Evolutionary conservation across 2,113 vertebrate species (phyloP).

Genomic region (Ancistrus triradiatus): DNA sequence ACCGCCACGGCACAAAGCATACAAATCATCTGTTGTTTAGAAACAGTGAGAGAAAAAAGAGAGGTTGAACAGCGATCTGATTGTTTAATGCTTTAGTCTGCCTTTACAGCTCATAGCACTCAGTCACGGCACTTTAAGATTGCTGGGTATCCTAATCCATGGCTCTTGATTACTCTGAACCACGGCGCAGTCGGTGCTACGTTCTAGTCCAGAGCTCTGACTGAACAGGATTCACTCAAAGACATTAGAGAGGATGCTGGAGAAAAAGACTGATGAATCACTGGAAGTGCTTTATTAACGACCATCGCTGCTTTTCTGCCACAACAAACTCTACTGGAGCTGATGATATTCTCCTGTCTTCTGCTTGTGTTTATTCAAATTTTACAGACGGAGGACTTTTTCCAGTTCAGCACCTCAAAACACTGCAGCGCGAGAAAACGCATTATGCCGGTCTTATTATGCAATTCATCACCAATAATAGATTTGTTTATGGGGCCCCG

Average conservation of each 20-base stretch:
- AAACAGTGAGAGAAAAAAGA: too few species aligned
- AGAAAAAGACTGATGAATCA: slow-evolving; percentile 47
- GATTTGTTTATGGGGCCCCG: slow-evolving; percentile 77
- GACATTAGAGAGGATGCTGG: slow-evolving; percentile 25
- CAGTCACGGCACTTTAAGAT: too few species aligned
- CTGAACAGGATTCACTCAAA: slow-evolving; percentile 23
- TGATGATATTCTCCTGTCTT: slow-evolving; percentile 54
- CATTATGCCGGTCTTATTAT: slow-evolving; percentile 81
- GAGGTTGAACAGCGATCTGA: too few species aligned
- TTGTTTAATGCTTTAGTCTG: too few species aligned
- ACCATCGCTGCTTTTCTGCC: slow-evolving; percentile 38
- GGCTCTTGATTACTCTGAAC: slow-evolving; percentile 21
- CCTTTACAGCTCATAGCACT: too few species aligned
- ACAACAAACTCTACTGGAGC: slow-evolving; percentile 44
- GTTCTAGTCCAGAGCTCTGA: slow-evolving; percentile 32
- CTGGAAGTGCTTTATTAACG: slow-evolving; percentile 51
- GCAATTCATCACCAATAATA: slow-evolving; percentile 84
- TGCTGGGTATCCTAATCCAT: slow-evolving; percentile 36
- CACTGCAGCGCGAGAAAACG: slow-evolving; percentile 72
- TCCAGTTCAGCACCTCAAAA: slow-evolving; percentile 77
- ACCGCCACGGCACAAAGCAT: too few species aligned
- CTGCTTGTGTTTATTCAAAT: slow-evolving; percentile 73
- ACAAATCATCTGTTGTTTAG: too few species aligned
- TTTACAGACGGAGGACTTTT: slow-evolving; percentile 71
- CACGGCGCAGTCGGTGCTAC: slow-evolving; percentile 1